Evolutionary conservation across 2,888 invertebrate species (phyloP).

Genomic region (Dasypolia templi): DNA sequence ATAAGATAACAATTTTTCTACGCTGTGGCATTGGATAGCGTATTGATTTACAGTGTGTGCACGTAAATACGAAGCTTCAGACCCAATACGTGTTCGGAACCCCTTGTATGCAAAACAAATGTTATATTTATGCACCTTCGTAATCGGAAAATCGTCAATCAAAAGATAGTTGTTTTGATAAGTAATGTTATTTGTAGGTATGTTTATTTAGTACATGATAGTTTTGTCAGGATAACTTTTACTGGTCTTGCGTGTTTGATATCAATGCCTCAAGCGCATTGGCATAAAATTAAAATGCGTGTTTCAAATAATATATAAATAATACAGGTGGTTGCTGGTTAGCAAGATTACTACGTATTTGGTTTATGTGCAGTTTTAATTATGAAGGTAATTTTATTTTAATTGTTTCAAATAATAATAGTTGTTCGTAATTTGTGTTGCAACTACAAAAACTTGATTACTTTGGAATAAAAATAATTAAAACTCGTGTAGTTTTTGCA

Average conservation of each 20-base stretch:
- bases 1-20: conserved; percentile 2
- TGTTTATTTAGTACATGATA: conserved; percentile 65
- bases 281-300: conserved; percentile 52
- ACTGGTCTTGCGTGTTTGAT: conserved; percentile 69
- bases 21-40: conserved; percentile 42
- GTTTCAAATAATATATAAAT: conserved; percentile 59
- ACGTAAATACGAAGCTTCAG: conserved; percentile 62
- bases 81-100: conserved; percentile 74
- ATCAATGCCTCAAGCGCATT: conserved; percentile 64
- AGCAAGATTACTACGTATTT: conserved; percentile 13
- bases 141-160: conserved; percentile 84
- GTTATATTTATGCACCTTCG: conserved; percentile 81
- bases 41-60: conserved; percentile 53
- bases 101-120: conserved; percentile 83
- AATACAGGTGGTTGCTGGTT: conserved; percentile 41
- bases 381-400: conserved; percentile 34
- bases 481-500: not conserved
- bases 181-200: conserved; percentile 45
- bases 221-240: conserved; percentile 57
- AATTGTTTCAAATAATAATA: conserved; percentile 11
- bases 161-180: conserved; percentile 79
- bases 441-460: conserved; percentile 13
- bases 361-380: conserved; percentile 32
- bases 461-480: conserved; percentile 21
- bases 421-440: conserved; percentile 14